Conservation (phyloP, 2,888 invertebrate species). For the Abscondita cerata region DNA sequence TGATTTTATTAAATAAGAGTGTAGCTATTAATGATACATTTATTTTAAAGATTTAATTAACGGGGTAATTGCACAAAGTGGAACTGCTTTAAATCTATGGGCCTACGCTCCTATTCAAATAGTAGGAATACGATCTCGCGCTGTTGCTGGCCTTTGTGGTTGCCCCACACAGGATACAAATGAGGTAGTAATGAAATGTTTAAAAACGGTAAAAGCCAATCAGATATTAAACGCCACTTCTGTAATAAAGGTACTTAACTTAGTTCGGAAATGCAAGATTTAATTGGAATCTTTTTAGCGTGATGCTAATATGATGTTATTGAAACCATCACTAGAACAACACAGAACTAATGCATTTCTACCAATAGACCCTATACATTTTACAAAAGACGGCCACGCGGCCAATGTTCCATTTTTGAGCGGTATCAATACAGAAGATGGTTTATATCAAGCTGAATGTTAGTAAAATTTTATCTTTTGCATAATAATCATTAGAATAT, state of each 20-base stretch:
- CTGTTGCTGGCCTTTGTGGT: neutral
- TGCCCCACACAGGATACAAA: neutral
- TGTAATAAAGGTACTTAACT: conserved; percentile 70
- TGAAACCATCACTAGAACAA: conserved; percentile 78
- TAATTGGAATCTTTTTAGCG: neutral
- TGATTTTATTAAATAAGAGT: neutral
- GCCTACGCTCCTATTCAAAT: conserved; percentile 14
- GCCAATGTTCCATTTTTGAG: conserved; percentile 73
- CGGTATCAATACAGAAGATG: conserved; percentile 77
- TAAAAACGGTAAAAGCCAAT: conserved; percentile 66
- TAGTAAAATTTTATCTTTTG: neutral
- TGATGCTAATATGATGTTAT: neutral
- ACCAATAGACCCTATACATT: conserved; percentile 65
- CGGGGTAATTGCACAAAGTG: conserved; percentile 22
- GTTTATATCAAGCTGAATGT: conserved; percentile 56
- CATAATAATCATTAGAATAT: neutral
- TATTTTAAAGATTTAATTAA: conserved; percentile 18
- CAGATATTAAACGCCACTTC: conserved; percentile 72
- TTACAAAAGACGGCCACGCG: conserved; percentile 61
- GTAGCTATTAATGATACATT: neutral
- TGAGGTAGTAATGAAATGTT: conserved; percentile 65
- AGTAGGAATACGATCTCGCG: neutral
- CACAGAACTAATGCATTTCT: conserved; percentile 73
- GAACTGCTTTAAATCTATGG: conserved; percentile 15
- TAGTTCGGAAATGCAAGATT: neutral